phyloP scores from a whole-genome alignment of 2,113 vertebrate genomes.

The Emydura subglobosa region DNA sequence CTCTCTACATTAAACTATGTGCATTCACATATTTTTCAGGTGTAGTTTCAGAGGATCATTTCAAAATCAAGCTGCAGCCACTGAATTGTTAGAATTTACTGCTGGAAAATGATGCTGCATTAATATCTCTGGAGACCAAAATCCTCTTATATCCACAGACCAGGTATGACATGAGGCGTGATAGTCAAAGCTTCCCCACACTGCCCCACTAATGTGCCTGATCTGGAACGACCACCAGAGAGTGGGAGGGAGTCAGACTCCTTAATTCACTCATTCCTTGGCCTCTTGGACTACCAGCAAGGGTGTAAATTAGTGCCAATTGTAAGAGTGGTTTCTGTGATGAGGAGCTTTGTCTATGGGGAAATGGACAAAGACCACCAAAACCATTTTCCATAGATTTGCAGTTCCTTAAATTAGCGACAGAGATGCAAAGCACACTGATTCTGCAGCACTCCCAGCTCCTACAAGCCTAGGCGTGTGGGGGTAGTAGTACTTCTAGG shows the following conservation, averaged over 20 bases:
- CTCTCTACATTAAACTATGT: neutral
- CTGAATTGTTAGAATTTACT: neutral
- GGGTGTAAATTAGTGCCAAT: neutral
- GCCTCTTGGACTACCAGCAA: neutral
- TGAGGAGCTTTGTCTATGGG: neutral
- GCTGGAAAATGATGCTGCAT: neutral
- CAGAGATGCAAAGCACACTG: neutral
- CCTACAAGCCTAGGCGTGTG: neutral
- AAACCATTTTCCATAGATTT: neutral
- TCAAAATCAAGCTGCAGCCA: neutral
- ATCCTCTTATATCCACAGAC: neutral
- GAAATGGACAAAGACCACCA: neutral
- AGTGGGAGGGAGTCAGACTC: neutral
- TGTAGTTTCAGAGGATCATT: neutral
- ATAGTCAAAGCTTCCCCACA: neutral
- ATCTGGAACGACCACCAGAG: neutral
- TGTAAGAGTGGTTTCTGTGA: neutral
- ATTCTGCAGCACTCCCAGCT: neutral
- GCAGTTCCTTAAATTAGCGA: neutral
- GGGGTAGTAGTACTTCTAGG: neutral
- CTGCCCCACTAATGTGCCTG: neutral
- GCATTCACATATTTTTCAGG: neutral
- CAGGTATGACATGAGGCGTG: rapidly evolving
- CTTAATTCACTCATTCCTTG: neutral
- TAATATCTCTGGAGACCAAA: neutral